A percentile compares a stretch with the other conserved stretches of the same genome.
Conservation (phyloP, 2,797 vertebrate genomes). For the Thunnus albacares region DNA sequence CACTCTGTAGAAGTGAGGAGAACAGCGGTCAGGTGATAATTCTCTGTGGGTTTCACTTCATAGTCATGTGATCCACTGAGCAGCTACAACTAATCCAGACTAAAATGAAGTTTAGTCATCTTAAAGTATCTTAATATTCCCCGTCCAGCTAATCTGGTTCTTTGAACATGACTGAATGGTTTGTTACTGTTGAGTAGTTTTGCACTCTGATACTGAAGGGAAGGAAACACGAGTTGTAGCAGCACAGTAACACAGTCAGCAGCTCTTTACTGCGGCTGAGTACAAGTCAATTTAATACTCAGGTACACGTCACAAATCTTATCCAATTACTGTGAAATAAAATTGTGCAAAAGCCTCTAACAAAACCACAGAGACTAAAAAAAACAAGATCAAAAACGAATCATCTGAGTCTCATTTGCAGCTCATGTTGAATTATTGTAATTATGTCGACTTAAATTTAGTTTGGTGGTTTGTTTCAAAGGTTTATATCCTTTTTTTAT, state of each 20-base stretch:
- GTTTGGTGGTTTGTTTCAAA: background rate
- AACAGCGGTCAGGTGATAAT: background rate
- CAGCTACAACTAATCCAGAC: no score
- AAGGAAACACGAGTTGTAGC: no score
- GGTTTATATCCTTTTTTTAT: background rate
- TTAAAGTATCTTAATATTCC: no score
- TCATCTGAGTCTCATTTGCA: background rate
- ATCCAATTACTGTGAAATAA: background rate
- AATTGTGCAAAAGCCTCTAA: background rate
- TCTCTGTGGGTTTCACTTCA: background rate
- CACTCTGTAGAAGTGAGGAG: background rate
- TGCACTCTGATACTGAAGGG: no score
- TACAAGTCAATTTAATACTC: background rate
- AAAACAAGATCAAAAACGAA: background rate
- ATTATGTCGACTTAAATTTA: background rate
- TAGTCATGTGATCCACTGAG: no score
- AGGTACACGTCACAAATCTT: background rate
- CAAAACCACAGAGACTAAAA: background rate
- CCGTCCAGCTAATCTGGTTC: no score
- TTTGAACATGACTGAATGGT: no score
- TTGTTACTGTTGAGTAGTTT: no score
- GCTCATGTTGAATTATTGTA: background rate
- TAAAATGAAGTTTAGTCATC: no score
- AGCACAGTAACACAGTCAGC: background rate
- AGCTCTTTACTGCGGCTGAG: background rate